A percentile compares a stretch with the other conserved stretches of the same genome.
phyloP scores from a whole-genome alignment of 2,113 vertebrate species.

The Plectropomus leopardus region DNA sequence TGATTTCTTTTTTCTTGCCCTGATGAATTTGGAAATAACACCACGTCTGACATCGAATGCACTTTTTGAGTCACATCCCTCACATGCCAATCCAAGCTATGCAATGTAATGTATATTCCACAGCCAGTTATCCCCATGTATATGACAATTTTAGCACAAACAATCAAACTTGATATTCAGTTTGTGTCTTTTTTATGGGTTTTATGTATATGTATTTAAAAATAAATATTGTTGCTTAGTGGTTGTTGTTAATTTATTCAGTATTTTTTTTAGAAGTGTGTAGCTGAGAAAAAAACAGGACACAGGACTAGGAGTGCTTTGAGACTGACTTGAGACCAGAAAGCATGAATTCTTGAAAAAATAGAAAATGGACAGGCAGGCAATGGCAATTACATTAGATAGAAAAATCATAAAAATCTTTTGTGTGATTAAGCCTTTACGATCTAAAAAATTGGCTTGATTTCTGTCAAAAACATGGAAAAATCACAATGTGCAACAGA shows the following conservation, averaged over 20 bases:
- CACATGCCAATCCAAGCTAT: conserved; percentile 79
- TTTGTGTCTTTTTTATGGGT: conserved; percentile 81
- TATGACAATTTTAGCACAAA: conserved; percentile 71
- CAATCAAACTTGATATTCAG: conserved; percentile 73
- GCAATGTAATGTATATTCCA: conserved; percentile 78
- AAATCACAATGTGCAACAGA: too few species aligned
- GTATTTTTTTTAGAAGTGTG: neutral
- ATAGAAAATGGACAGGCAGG: too few species aligned
- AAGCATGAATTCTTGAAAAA: too few species aligned
- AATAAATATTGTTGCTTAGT: conserved; percentile 80
- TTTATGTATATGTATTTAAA: conserved; percentile 85
- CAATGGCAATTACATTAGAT: too few species aligned
- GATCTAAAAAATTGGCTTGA: too few species aligned
- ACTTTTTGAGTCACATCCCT: conserved; percentile 72
- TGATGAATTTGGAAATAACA: conserved; percentile 62
- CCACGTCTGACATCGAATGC: conserved; percentile 69
- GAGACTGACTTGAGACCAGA: too few species aligned
- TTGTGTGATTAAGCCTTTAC: too few species aligned
- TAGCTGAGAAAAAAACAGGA: neutral
- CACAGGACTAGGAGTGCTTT: too few species aligned
- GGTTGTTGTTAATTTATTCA: conserved; percentile 44
- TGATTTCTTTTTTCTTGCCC: conserved; percentile 12
- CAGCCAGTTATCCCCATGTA: conserved; percentile 59
- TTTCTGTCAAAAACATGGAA: too few species aligned
- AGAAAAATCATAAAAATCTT: too few species aligned